phyloP scores from a whole-genome alignment of 2,113 vertebrate species.

The Andinoacara biseriatus region DNA sequence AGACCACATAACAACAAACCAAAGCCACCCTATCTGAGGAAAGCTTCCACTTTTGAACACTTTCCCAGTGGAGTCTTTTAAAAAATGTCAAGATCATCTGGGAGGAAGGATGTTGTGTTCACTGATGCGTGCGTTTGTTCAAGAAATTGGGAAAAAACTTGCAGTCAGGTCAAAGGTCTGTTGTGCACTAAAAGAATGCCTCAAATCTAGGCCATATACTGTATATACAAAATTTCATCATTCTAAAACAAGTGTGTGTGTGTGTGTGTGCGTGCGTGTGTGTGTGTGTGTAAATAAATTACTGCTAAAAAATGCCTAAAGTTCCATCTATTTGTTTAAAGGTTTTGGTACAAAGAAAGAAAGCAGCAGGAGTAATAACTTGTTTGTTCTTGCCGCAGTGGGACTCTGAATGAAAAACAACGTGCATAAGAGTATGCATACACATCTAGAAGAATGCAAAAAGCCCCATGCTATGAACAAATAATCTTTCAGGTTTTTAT shows the following conservation, averaged over 20 bases:
- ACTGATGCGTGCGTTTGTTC: neutral
- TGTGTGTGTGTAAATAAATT: constrained; percentile 1
- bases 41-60: neutral
- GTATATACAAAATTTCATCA: too few species aligned
- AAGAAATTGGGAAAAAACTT: neutral
- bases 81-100: neutral
- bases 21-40: neutral
- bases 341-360: neutral
- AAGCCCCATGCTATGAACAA: constrained; percentile 37
- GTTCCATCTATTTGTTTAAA: constrained; percentile 46
- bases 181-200: too few species aligned
- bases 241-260: too few species aligned
- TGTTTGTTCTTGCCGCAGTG: constrained; percentile 60
- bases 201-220: too few species aligned
- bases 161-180: too few species aligned
- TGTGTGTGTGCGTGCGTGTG: neutral
- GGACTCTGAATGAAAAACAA: constrained; percentile 45
- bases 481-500: constrained; percentile 19
- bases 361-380: constrained; percentile 53
- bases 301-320: constrained; percentile 27
- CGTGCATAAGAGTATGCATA: neutral
- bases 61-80: neutral
- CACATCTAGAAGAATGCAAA: constrained; percentile 24
- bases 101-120: too few species aligned
- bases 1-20: neutral